Base-by-base conservation (phyloP, 2,113 vertebrate genomes). In the Tragelaphus strepsiceros region DNA sequence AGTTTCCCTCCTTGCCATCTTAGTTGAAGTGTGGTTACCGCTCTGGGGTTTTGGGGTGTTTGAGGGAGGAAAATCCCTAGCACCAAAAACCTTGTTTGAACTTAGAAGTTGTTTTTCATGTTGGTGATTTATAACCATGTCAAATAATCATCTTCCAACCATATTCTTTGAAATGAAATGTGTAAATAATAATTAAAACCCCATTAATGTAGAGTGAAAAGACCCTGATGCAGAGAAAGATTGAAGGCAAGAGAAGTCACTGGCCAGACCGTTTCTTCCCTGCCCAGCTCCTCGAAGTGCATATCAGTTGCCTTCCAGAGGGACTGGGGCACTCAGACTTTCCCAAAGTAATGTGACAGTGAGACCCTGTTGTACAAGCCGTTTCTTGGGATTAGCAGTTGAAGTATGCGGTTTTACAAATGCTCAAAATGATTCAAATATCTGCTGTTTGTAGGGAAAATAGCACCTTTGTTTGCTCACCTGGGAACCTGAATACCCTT, bases 271-370 rank as follows among this genome's bases (percentile, higher is more conserved):
- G 0, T 7, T 16, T 32, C 80, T 17, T 15, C 4, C 14, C 26
- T 14, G 87, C 53, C 12, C 9, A 16, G 1, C 32, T 12, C 7
- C 26, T n/a, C 67, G 22, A 61, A 26, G 54, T 0, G 0, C 3
- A 2, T 1, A 6, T 15, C 58, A 3, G 32, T 13, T 24, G 1
- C 7, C 24, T 39, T n/a, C 61, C 49, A 53, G 17, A 4, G 1
- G 32, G 28, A n/a, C 43, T 0, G 10, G n/a, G 21, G 17, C 22
- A 0, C 8, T 2, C 0, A 6, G 43, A 24, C 39, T 22, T 53
- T 19, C 53, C 88, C 51, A n/a, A 17, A 53, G n/a, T 30, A 6
- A 28, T 0, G 21, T 32, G 46, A 19, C 83, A 7, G 24, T 1
- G 22, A 5, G 32, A 10, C 83, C 77, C 51, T 19, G 49, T 15